Evolutionary conservation across 2,888 invertebrate species (phyloP), one percentile per base, ranked within the genome.

Genomic region (Rhynchonema sp.): DNA sequence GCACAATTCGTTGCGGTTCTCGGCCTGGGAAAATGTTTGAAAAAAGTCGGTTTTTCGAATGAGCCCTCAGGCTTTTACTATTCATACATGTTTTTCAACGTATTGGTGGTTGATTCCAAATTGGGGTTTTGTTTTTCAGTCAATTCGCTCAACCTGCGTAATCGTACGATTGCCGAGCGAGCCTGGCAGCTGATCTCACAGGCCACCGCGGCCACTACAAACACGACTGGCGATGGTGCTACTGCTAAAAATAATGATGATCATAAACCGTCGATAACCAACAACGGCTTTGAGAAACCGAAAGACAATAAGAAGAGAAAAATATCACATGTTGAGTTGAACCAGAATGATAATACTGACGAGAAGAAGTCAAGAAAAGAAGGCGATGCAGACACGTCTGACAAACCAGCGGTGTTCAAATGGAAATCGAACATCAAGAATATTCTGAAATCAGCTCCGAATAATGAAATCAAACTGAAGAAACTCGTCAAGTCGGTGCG

Each of bases 161-260:
- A 60, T 23, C 25, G 17, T 9, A 17, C 13, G 25, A 2, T 59
- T 1, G 56, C 54, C 26, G 30, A 54, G 2, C 23, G 30, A 3
- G 61, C 59, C 28, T 61, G 61, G 61, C 17, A 28, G 2, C 59
- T 59, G 3, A 61, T 61, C 20, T 58, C 60, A 3, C 27, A 26
- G 2, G 30, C 61, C 9, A 38, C 38, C 20, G 38, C 23, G 17
- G 23, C 52, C 52, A 52, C 13, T 13, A 6, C 6, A n/a, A 52
- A 52, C 17, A 23, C 6, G 17, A n/a, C 23, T 6, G 23, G 6
- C 52, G 23, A n/a, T 52, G 52, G 23, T 6, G n/a, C n/a, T n/a
- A n/a, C n/a, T n/a, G n/a, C n/a, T n/a, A n/a, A n/a, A n/a, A n/a
- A n/a, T n/a, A n/a, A 52, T 6, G 6, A 13, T 6, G 20, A 38